These are phyloP conservation scores for Macropis europaea DNA, from an alignment of 2,888 invertebrate genomes.

Conservation along the genomic window DNA sequence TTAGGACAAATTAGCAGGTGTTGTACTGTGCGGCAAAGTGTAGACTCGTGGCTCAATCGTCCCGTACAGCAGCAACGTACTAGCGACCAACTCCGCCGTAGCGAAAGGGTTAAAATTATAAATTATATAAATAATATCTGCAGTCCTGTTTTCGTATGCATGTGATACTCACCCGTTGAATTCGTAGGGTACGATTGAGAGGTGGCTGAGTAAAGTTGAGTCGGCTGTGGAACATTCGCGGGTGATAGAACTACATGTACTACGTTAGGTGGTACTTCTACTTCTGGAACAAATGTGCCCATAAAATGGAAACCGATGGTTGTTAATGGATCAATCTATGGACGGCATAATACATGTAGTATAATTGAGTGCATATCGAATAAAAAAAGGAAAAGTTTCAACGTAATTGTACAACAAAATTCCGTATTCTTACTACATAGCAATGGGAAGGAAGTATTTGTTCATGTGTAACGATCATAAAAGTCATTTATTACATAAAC, in stretches of 20 bases:
- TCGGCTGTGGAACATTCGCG: constrained; percentile 26
- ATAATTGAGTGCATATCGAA: not conserved
- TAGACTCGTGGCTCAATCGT: too few relatives aligned
- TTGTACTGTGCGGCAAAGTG: too few relatives aligned
- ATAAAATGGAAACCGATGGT: not conserved
- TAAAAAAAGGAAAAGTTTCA: not conserved
- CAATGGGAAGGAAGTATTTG: constrained; percentile 23
- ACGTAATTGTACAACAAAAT: not conserved
- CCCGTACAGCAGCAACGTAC: too few relatives aligned
- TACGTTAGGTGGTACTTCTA: constrained; percentile 61
- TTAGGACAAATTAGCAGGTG: too few relatives aligned
- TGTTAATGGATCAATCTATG: constrained; percentile 8
- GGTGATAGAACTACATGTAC: constrained; percentile 64
- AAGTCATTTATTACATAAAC: constrained; percentile 35
- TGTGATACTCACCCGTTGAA: constrained; percentile 57
- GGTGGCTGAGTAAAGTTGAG: not conserved
- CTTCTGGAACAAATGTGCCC: constrained; percentile 65
- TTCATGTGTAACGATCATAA: constrained; percentile 12
- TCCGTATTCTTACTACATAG: not conserved
- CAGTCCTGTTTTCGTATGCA: not conserved
- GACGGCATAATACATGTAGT: constrained; percentile 46
- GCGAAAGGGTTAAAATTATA: too few relatives aligned
- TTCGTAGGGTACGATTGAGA: too few relatives aligned
- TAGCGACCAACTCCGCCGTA: too few relatives aligned
- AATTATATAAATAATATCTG: too few relatives aligned